Conservation (phyloP, 1,140 invertebrate species). For the Zaprionus tsacasi region DNA sequence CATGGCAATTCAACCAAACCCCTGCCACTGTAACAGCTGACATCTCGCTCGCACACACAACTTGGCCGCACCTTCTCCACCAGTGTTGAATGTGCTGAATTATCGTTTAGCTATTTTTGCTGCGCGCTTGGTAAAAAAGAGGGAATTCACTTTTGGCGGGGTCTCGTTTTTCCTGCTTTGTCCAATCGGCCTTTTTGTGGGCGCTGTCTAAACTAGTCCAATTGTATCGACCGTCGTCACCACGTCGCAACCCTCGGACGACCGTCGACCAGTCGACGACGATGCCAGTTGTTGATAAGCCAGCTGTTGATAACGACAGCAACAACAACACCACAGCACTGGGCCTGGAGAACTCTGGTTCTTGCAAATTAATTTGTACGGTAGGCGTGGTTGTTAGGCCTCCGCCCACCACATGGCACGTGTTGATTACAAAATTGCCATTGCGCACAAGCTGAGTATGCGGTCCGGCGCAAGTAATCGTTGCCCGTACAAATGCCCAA, state of each 20-base stretch:
- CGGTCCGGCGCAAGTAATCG: background rate
- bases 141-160: constrained; percentile 84
- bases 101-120: constrained; percentile 46
- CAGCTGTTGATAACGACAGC: constrained; percentile 63
- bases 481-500: background rate
- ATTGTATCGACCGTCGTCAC: constrained; percentile 42
- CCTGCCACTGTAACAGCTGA: constrained; percentile 60
- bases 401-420: constrained; percentile 73
- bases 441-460: constrained; percentile 42
- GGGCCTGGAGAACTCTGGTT: constrained; percentile 55
- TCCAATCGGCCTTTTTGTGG: constrained; percentile 81
- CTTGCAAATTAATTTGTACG: constrained; percentile 77
- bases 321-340: background rate
- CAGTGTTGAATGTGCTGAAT: constrained; percentile 49
- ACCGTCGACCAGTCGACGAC: constrained; percentile 41
- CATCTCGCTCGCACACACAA: constrained; percentile 53
- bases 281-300: constrained; percentile 68
- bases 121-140: constrained; percentile 83
- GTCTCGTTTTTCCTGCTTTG: constrained; percentile 83
- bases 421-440: constrained; percentile 57
- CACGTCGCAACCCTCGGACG: constrained; percentile 70
- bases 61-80: constrained; percentile 55
- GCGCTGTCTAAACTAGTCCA: constrained; percentile 76
- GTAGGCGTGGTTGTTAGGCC: constrained; percentile 80
- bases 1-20: constrained; percentile 69